Evolutionary conservation across 1,140 invertebrate genomes (phyloP).

Genomic region (Stegodyphus mimosarum): DNA sequence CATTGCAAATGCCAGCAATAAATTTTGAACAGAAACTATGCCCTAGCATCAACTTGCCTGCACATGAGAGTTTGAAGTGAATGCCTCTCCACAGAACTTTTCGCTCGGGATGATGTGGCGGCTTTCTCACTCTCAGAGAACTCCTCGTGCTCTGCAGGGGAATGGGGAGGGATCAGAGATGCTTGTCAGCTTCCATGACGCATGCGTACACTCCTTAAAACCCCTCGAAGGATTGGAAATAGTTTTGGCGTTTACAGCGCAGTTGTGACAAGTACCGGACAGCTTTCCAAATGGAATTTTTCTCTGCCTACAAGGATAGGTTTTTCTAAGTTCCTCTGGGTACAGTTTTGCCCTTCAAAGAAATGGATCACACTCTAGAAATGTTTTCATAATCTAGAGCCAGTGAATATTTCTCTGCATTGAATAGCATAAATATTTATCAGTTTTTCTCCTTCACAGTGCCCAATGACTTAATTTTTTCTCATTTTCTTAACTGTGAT

Average conservation of each 20-base stretch:
- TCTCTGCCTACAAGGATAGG: background rate
- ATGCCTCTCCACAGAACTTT: background rate
- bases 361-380: too few relatives aligned
- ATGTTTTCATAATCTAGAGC: too few relatives aligned
- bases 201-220: slow-evolving; percentile 14
- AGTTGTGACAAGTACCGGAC: slow-evolving; percentile 29
- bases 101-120: background rate
- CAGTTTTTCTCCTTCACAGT: too few relatives aligned
- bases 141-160: slow-evolving; percentile 21
- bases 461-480: too few relatives aligned
- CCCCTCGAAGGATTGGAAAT: slow-evolving; percentile 17
- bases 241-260: slow-evolving; percentile 33
- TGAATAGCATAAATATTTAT: too few relatives aligned
- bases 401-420: too few relatives aligned
- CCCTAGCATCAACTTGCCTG: background rate
- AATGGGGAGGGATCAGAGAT: slow-evolving; percentile 16
- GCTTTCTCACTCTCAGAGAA: slow-evolving; percentile 2
- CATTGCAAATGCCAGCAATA: background rate
- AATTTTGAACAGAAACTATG: background rate
- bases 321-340: too few relatives aligned
- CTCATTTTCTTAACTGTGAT: too few relatives aligned
- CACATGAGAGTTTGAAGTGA: background rate
- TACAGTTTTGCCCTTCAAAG: too few relatives aligned
- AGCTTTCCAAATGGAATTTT: slow-evolving; percentile 20
- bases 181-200: slow-evolving; percentile 27